Conservation (phyloP, 2,113 vertebrate species). For the Elgaria multicarinata region DNA sequence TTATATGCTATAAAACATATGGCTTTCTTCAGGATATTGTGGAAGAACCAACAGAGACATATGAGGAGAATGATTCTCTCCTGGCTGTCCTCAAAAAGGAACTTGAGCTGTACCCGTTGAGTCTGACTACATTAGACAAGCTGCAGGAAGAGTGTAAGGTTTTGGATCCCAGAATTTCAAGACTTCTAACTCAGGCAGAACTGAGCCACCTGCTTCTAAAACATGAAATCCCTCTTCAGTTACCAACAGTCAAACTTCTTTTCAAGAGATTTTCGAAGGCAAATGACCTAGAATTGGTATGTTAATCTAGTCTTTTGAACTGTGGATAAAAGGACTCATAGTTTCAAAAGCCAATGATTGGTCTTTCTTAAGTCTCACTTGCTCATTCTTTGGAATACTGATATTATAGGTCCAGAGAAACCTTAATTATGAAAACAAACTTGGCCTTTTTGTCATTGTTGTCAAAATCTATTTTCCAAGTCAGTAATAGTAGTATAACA, state of each 20-base stretch:
- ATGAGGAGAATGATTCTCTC: slow-evolving; percentile 46
- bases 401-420: neutral
- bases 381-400: neutral
- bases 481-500: neutral
- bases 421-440: neutral
- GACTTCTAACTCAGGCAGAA: slow-evolving; percentile 59
- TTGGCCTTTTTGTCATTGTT: neutral
- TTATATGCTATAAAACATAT: neutral
- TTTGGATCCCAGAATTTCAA: slow-evolving; percentile 37
- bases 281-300: slow-evolving; percentile 65
- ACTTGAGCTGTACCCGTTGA: slow-evolving; percentile 35
- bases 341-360: neutral
- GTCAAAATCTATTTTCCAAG: neutral
- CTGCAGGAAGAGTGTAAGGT: slow-evolving; percentile 57
- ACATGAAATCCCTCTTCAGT: slow-evolving; percentile 66
- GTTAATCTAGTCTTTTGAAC: neutral
- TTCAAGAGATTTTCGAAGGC: slow-evolving; percentile 63
- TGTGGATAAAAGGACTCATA: neutral
- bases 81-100: slow-evolving; percentile 54
- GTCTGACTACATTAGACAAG: slow-evolving; percentile 39
- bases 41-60: slow-evolving; percentile 4
- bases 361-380: neutral
- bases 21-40: neutral
- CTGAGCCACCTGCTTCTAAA: slow-evolving; percentile 64
- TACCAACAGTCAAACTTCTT: slow-evolving; percentile 68